Conservation (phyloP, 2,888 invertebrate genomes). For the Epirrita christyi region DNA sequence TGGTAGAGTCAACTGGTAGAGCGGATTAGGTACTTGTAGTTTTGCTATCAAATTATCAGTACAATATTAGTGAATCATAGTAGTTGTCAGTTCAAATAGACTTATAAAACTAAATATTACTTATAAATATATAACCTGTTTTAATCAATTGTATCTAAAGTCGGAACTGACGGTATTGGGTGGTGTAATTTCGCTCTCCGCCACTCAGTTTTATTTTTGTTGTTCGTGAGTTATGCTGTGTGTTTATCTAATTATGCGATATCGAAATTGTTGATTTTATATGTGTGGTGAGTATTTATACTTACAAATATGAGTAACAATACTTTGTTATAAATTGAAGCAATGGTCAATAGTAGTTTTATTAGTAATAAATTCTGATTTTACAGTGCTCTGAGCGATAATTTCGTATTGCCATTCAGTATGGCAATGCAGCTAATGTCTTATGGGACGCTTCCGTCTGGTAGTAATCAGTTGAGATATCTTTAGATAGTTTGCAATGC, state of each 20-base stretch:
- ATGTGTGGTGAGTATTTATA: too few species aligned
- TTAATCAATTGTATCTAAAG: neutral
- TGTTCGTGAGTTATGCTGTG: neutral
- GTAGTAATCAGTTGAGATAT: too few species aligned
- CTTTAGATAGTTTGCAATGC: too few species aligned
- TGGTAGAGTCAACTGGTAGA: neutral
- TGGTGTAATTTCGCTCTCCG: neutral
- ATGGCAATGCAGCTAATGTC: too few species aligned
- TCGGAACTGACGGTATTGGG: neutral
- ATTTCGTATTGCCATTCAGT: too few species aligned
- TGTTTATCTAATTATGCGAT: neutral
- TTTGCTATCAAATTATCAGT: neutral
- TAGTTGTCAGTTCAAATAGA: neutral
- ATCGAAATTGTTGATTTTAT: neutral
- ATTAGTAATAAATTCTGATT: too few species aligned
- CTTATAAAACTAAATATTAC: neutral
- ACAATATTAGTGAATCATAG: neutral
- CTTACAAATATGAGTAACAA: neutral
- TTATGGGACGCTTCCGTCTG: too few species aligned
- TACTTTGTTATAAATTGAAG: too few species aligned
- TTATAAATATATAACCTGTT: neutral
- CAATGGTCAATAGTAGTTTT: too few species aligned
- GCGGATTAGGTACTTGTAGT: neutral
- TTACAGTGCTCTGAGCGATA: too few species aligned
- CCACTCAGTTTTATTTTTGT: conserved; percentile 1